These are phyloP conservation scores for Connochaetes taurinus DNA, from an alignment of 2,113 vertebrate species.

Conservation along the genomic window DNA sequence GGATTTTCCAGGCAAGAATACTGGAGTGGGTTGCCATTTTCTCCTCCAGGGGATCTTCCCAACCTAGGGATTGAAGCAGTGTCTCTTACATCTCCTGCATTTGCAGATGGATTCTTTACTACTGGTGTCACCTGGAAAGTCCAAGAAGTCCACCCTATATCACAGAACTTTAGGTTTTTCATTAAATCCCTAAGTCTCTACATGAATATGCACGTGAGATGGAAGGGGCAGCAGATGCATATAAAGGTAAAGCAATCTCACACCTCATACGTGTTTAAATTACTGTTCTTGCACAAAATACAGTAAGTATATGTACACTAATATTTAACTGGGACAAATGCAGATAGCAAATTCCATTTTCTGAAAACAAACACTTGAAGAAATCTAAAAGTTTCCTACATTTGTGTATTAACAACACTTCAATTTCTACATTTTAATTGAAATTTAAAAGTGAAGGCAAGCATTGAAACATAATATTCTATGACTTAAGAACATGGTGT, in stretches of 20 bases:
- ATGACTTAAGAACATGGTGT: background rate
- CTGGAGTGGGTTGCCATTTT: background rate
- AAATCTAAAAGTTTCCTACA: conserved; percentile 5
- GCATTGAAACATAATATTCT: background rate
- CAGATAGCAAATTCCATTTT: background rate
- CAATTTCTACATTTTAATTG: background rate
- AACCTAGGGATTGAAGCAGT: background rate
- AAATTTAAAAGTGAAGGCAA: background rate
- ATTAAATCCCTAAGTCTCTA: background rate
- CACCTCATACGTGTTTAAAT: background rate
- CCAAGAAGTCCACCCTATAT: background rate
- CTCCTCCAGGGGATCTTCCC: background rate
- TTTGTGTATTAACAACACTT: conserved; percentile 1
- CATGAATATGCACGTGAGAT: too few species aligned
- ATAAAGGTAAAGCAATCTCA: background rate
- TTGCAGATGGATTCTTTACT: background rate
- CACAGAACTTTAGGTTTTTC: background rate
- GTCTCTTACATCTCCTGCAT: background rate
- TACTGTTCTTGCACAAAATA: background rate
- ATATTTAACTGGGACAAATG: background rate
- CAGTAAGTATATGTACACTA: background rate
- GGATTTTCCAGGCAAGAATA: background rate
- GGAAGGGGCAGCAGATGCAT: fast-evolving
- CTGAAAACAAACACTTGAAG: conserved; percentile 28
- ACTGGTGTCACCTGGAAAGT: background rate